Conservation (phyloP, 2,888 invertebrate genomes). For the Eledone cirrhosa region DNA sequence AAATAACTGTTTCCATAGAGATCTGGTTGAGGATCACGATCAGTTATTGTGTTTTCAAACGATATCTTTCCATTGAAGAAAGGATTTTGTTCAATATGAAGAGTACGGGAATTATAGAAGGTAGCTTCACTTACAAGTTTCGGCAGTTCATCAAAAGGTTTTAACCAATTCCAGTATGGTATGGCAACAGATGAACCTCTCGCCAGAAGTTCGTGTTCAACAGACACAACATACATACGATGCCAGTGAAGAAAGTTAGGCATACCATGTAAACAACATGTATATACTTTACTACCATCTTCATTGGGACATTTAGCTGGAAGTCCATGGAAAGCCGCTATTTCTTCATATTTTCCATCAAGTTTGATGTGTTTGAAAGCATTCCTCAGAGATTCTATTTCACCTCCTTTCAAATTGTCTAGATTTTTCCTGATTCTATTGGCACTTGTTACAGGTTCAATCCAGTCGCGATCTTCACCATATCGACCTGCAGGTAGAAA, state of each 20-base stretch:
- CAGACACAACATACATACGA: constrained; percentile 35
- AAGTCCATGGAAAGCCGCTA: constrained; percentile 41
- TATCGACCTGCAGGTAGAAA: background rate
- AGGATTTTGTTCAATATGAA: constrained; percentile 34
- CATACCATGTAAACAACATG: constrained; percentile 41
- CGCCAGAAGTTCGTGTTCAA: constrained; percentile 38
- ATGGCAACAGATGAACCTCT: constrained; percentile 39
- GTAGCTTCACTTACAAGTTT: constrained; percentile 35
- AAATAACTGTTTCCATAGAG: constrained; percentile 23
- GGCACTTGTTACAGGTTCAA: constrained; percentile 33
- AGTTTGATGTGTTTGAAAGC: constrained; percentile 37
- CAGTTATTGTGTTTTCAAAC: constrained; percentile 18
- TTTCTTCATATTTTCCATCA: constrained; percentile 36
- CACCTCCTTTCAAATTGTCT: constrained; percentile 34
- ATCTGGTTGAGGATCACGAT: constrained; percentile 21
- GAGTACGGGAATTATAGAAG: constrained; percentile 38
- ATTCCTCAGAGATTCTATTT: constrained; percentile 38
- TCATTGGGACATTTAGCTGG: constrained; percentile 37
- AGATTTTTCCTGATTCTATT: constrained; percentile 37
- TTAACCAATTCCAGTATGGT: constrained; percentile 42
- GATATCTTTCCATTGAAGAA: constrained; percentile 36
- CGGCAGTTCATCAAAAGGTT: constrained; percentile 34
- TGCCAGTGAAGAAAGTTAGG: constrained; percentile 43
- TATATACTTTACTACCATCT: constrained; percentile 26
- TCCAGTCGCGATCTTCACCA: constrained; percentile 30